Evolutionary conservation across 2,888 invertebrate genomes (phyloP).

Genomic region (Stegana nigrithorax): DNA sequence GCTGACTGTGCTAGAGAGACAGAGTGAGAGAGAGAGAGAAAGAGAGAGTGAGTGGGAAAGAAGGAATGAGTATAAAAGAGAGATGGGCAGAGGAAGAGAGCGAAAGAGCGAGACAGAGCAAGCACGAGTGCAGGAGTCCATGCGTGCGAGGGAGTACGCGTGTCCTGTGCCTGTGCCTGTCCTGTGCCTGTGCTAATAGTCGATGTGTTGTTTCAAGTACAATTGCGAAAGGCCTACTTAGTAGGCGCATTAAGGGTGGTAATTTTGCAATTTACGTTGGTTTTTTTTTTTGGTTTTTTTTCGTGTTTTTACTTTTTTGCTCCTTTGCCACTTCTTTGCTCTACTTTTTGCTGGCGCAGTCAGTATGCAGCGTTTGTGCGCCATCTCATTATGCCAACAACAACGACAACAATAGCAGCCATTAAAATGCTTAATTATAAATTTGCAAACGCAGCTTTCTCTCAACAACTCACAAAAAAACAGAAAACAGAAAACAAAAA

Average conservation of each 20-base stretch:
- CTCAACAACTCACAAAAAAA: neutral
- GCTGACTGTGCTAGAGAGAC: too few species aligned
- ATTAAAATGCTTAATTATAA: conserved; percentile 66
- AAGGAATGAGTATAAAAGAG: too few species aligned
- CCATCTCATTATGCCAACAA: too few species aligned
- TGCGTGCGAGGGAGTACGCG: too few species aligned
- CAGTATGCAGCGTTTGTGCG: too few species aligned
- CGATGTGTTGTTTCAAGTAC: neutral
- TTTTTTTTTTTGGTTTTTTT: neutral
- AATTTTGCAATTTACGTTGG: conserved; percentile 48
- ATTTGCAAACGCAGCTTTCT: conserved; percentile 59
- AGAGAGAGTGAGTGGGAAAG: too few species aligned
- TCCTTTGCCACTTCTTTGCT: conserved; percentile 19
- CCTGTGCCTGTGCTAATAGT: conserved; percentile 28
- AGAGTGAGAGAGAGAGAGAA: too few species aligned
- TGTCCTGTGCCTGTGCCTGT: too few species aligned
- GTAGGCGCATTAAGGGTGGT: conserved; percentile 53
- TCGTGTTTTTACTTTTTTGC: too few species aligned
- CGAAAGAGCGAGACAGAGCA: too few species aligned
- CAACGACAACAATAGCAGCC: conserved; percentile 55
- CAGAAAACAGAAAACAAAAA: conserved; percentile 8
- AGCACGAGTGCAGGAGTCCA: too few species aligned
- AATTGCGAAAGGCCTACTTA: conserved; percentile 10
- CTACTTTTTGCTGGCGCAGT: neutral
- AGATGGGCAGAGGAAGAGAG: neutral